Percentiles rank a stretch among this genome's conserved stretches.
These are phyloP conservation scores for Crotalus horridus DNA, from an alignment of 2,113 vertebrate species.

Conservation along the genomic window DNA sequence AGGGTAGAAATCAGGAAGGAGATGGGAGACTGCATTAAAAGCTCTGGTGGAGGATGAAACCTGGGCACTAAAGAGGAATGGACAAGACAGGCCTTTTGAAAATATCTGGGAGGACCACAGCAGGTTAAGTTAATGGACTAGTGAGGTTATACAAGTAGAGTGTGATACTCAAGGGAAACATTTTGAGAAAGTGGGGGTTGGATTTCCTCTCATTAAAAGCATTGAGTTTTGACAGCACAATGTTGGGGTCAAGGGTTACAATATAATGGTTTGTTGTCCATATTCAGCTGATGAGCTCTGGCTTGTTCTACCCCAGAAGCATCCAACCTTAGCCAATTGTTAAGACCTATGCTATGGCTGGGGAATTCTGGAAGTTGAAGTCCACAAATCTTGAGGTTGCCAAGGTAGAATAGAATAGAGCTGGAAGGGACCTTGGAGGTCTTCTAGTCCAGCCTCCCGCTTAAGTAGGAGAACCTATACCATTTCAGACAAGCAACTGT, in stretches of 20 bases:
- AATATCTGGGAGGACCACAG: not conserved
- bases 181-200: not conserved
- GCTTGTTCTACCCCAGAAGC: not conserved
- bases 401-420: not conserved
- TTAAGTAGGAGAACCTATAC: too few relatives aligned
- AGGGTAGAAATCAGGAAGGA: not conserved
- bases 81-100: not conserved
- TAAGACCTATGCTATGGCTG: not conserved
- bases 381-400: not conserved
- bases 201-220: not conserved
- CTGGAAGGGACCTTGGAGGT: too few relatives aligned
- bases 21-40: not conserved
- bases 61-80: not conserved
- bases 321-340: not conserved
- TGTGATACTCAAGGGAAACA: not conserved
- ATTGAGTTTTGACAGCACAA: not conserved
- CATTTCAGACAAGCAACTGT: too few relatives aligned
- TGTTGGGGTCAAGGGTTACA: not conserved
- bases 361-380: not conserved
- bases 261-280: not conserved
- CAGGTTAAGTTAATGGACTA: not conserved
- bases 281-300: not conserved
- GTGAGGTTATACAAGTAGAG: not conserved
- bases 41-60: not conserved
- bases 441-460: too few relatives aligned